Evolutionary conservation across 2,888 invertebrate genomes (phyloP).

Genomic region (Parnassius apollo): DNA sequence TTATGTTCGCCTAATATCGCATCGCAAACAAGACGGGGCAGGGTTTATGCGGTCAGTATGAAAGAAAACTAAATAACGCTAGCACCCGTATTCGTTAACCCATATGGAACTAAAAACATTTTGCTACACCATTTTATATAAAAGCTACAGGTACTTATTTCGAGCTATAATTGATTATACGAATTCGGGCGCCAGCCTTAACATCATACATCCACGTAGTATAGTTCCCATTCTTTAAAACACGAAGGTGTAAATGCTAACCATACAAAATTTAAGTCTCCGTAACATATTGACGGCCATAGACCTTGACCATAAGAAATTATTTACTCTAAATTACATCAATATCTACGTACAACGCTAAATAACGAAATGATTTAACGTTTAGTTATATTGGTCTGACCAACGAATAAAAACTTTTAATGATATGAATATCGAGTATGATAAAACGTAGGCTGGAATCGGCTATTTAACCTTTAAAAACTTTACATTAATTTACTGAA

Average conservation of each 20-base stretch:
- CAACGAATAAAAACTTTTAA: too few species aligned
- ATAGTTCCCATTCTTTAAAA: background rate
- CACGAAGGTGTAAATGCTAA: slow-evolving; percentile 15
- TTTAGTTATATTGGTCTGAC: slow-evolving; percentile 10
- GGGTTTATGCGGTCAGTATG: too few species aligned
- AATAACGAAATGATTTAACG: slow-evolving; percentile 49
- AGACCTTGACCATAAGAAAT: slow-evolving; percentile 8
- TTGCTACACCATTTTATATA: slow-evolving; percentile 11
- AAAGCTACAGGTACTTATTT: slow-evolving; percentile 17
- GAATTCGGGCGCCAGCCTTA: slow-evolving; percentile 1
- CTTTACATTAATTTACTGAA: too few species aligned
- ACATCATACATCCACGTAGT: background rate
- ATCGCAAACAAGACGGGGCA: too few species aligned
- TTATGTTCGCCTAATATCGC: too few species aligned
- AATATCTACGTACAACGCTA: slow-evolving; percentile 53
- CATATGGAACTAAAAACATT: slow-evolving; percentile 6
- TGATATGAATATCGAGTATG: too few species aligned
- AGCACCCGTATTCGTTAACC: background rate
- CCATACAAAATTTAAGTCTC: slow-evolving; percentile 13
- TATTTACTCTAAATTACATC: slow-evolving; percentile 33
- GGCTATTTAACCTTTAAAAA: too few species aligned
- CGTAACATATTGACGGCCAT: slow-evolving; percentile 7
- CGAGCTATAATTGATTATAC: background rate
- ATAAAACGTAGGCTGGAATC: too few species aligned
- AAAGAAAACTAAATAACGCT: background rate